These are phyloP conservation scores for Cossypha polioptera DNA, from an alignment of 2,797 vertebrate species.

Conservation along the genomic window DNA sequence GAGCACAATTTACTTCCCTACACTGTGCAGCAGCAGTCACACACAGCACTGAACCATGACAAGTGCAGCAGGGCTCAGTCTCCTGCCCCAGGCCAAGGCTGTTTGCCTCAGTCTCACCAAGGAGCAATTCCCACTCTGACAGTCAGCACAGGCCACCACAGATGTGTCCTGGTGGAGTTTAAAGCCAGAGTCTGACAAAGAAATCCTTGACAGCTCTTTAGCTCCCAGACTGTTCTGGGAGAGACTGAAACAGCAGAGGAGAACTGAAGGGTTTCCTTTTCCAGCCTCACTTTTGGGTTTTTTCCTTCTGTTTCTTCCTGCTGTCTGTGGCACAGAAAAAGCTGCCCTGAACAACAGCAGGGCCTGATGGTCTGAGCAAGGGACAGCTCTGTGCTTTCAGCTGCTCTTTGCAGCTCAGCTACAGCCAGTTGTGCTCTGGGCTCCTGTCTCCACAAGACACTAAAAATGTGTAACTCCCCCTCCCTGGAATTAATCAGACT, in stretches of 20 bases:
- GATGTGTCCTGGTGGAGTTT: neutral
- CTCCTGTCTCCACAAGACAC: too few relatives aligned
- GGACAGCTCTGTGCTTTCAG: neutral
- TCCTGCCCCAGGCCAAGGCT: neutral
- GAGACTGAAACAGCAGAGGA: neutral
- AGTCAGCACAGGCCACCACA: neutral
- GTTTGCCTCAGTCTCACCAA: neutral
- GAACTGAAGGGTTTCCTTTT: neutral
- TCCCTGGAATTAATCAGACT: neutral
- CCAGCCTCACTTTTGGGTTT: neutral
- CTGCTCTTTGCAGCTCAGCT: neutral
- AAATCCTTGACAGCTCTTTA: neutral
- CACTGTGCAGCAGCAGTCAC: neutral
- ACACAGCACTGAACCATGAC: fast-evolving
- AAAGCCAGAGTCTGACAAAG: neutral
- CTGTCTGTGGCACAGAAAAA: neutral
- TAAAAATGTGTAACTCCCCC: fast-evolving
- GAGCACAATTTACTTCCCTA: fast-evolving
- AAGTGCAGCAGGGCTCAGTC: fast-evolving
- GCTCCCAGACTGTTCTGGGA: neutral
- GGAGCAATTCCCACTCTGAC: neutral
- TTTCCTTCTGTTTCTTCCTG: neutral
- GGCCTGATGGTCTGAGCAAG: neutral
- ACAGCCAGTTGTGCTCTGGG: fast-evolving
- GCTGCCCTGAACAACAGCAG: neutral